These are phyloP conservation scores for Brachynemurus nebulosus DNA, from an alignment of 2,888 invertebrate genomes.

Conservation along the genomic window DNA sequence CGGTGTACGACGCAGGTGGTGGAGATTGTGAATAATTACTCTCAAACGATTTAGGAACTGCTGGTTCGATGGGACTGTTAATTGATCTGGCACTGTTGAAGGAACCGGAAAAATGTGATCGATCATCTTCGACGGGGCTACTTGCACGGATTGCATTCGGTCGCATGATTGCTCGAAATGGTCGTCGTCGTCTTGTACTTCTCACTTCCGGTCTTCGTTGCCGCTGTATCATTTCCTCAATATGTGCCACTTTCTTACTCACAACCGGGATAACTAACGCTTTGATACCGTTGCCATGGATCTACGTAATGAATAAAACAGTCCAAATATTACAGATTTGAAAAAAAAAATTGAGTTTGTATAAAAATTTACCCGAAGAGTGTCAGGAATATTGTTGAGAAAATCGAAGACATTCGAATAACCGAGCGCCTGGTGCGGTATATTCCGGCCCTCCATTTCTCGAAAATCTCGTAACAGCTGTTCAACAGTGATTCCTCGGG, in stretches of 20 bases:
- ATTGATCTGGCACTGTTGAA: too few species aligned
- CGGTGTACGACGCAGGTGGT: too few species aligned
- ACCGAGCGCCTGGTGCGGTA: conserved; percentile 11
- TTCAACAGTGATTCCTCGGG: conserved; percentile 11
- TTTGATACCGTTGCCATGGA: neutral
- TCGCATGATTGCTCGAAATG: too few species aligned
- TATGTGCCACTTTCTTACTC: neutral
- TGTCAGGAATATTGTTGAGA: conserved; percentile 3
- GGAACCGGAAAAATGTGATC: too few species aligned
- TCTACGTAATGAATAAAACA: neutral
- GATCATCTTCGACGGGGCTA: too few species aligned
- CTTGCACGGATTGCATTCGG: too few species aligned
- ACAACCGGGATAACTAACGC: neutral
- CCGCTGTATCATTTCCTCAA: neutral
- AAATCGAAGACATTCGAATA: conserved; percentile 11
- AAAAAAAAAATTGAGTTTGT: neutral
- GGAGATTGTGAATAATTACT: too few species aligned
- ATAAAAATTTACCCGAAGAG: neutral
- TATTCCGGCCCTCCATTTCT: neutral
- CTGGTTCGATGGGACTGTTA: too few species aligned
- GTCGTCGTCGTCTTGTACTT: too few species aligned
- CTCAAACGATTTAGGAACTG: too few species aligned
- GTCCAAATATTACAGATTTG: neutral
- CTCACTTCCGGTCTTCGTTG: neutral
- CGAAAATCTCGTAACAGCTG: conserved; percentile 13